Evolutionary conservation across 1,140 invertebrate species (phyloP), one percentile per base, ranked within the genome.

Genomic region (Acromyrmex heyeri): DNA sequence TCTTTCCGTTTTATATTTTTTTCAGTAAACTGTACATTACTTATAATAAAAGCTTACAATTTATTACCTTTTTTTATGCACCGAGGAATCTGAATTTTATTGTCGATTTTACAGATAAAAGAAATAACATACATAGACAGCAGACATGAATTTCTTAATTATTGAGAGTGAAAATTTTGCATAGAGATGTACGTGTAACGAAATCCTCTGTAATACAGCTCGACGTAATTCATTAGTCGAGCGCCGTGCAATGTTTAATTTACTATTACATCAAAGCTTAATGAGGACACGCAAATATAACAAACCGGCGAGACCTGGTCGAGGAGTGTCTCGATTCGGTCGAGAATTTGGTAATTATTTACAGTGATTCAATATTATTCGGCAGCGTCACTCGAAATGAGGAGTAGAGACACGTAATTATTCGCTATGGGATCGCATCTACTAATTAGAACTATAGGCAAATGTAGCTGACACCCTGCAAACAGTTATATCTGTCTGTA

Each of bases 331-430:
- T 83, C 38, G 55, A 53, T 57, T 69, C 21, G 3, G 34, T 18
- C 55, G 69, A 59, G 38, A 62, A 83, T 83, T 83, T 38, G 27
- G 55, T 57, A 75, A 75, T 83, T 83, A 83, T 83, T 83, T 83
- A 83, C 79, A 83, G 50, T 73, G 79, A 50, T 75, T 83, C 79
- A 75, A 83, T 83, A 83, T 83, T 83, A 83, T 83, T 83, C 44
- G 38, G 69, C 55, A 75, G 24, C 12, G 55, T 14, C 14, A 70
- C 21, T 57, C 79, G 79, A 83, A 50, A 73, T 57, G 79, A 83
- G 79, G 38, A 34, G 38, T 38, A 73, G 69, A 83, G 79, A 83
- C 55, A 21, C 79, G 69, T 83, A 83, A 83, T 83, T 83, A 83
- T 83, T 83, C 55, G 79, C 79, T 38, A 57, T 61, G 18, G 67